Conservation (phyloP, 2,113 vertebrate genomes). For the Lamprotornis superbus region DNA sequence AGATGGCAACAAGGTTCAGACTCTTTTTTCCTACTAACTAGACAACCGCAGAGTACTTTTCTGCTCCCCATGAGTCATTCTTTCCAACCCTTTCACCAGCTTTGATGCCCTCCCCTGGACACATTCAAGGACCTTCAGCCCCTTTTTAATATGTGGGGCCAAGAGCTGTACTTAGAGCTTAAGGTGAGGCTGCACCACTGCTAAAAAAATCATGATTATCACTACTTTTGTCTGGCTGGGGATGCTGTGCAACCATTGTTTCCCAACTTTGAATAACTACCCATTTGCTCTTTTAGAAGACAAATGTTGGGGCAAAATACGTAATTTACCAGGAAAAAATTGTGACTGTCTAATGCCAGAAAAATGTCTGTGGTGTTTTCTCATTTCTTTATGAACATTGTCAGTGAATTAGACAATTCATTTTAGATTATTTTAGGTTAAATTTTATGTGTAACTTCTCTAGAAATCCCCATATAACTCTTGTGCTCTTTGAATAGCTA, state of each 20-base stretch:
- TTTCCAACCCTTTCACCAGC: background rate
- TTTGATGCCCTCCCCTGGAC: background rate
- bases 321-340: background rate
- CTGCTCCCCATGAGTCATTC: rapidly evolving
- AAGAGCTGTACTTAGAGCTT: background rate
- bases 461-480: background rate
- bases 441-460: background rate
- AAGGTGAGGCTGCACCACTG: rapidly evolving
- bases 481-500: background rate
- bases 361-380: background rate
- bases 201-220: background rate
- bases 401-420: background rate
- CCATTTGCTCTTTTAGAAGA: background rate
- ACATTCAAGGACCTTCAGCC: background rate
- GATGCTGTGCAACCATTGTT: background rate
- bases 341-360: background rate
- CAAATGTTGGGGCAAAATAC: background rate
- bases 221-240: background rate
- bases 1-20: background rate
- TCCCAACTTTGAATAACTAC: background rate
- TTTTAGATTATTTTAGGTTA: background rate
- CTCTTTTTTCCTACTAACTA: background rate
- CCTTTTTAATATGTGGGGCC: background rate
- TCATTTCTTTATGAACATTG: background rate
- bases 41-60: background rate